Evolutionary conservation across 2,797 vertebrate genomes (phyloP).

Genomic region (Karalla daura): DNA sequence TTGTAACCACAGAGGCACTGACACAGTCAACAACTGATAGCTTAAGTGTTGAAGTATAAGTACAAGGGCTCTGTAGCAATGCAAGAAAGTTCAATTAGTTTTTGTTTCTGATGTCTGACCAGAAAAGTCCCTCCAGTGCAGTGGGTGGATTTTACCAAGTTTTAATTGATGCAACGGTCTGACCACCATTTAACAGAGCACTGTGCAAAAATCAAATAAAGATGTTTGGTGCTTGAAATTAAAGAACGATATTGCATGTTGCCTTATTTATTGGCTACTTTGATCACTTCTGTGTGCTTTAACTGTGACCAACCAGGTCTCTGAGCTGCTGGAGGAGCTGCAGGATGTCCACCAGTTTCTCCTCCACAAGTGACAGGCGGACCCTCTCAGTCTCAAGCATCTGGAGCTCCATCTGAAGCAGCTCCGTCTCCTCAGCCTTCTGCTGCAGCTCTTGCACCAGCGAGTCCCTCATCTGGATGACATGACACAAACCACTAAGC

Average conservation of each 20-base stretch:
- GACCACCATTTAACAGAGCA: neutral
- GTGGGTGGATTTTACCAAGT: constrained; percentile 2
- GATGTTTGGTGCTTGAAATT: neutral
- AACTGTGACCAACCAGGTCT: constrained; percentile 85
- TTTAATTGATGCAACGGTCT: neutral
- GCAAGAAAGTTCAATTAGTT: constrained; percentile 4
- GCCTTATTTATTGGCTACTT: neutral
- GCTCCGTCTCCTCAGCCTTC: constrained; percentile 86
- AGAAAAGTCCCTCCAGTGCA: neutral
- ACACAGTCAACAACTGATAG: constrained; percentile 23
- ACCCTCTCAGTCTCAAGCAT: constrained; percentile 93
- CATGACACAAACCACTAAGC: neutral
- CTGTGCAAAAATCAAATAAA: constrained; percentile 3
- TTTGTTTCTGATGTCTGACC: constrained; percentile 12
- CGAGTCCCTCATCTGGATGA: constrained; percentile 84
- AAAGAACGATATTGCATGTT: neutral
- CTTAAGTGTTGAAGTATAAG: constrained; percentile 5
- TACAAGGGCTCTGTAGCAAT: neutral
- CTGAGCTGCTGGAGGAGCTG: constrained; percentile 91
- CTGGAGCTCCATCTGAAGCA: constrained; percentile 91
- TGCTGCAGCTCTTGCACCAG: constrained; percentile 86
- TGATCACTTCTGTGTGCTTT: neutral
- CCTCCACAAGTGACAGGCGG: constrained; percentile 87
- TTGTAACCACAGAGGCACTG: constrained; percentile 13
- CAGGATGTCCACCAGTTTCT: constrained; percentile 93